Conservation (phyloP, 2,113 vertebrate species). For the Vulpes vulpes region DNA sequence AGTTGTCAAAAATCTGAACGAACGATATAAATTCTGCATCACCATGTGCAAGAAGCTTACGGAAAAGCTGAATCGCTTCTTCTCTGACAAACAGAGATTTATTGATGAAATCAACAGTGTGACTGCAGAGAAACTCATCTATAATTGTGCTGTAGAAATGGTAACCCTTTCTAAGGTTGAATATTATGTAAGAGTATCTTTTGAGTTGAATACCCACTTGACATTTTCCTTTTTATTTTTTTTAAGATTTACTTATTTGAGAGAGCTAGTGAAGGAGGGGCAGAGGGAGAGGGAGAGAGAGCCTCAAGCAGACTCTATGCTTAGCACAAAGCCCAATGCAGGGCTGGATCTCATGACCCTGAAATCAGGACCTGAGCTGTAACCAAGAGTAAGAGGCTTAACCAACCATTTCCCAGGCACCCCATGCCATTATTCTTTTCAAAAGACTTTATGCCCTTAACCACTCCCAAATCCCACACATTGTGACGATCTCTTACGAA, state of each 20-base stretch:
- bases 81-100: constrained; percentile 98
- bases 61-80: constrained; percentile 96
- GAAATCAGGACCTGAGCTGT: background rate
- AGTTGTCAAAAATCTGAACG: constrained; percentile 98
- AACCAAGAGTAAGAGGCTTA: background rate
- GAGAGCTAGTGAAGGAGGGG: background rate
- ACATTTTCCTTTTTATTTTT: background rate
- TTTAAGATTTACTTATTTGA: background rate
- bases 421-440: background rate
- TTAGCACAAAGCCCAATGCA: background rate
- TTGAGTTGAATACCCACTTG: background rate
- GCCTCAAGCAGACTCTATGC: background rate
- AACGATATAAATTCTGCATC: constrained; percentile 97
- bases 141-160: constrained; percentile 97
- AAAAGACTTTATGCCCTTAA: background rate
- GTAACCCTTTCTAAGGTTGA: constrained; percentile 83
- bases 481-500: background rate
- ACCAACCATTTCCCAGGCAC: background rate
- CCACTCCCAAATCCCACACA: background rate
- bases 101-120: constrained; percentile 98
- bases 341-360: background rate
- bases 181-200: background rate
- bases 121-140: constrained; percentile 98
- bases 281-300: background rate
- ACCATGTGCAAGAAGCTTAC: constrained; percentile 95